Percentiles rank a stretch among this genome's conserved stretches.
These are phyloP conservation scores for Microctonus hyperodae DNA, from an alignment of 2,888 invertebrate species.

Conservation along the genomic window DNA sequence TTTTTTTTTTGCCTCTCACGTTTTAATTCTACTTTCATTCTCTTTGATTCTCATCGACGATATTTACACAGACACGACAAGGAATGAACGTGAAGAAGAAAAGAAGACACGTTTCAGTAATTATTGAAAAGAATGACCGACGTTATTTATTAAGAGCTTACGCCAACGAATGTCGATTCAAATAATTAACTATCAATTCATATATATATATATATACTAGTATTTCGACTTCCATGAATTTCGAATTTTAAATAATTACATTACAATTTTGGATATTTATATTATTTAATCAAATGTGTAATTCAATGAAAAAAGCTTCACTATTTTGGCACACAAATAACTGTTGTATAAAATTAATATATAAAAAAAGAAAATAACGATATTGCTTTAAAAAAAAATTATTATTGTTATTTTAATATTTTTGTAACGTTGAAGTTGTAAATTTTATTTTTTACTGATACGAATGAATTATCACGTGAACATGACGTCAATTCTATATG, in stretches of 20 bases:
- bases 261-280: too few species aligned
- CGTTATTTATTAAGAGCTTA: constrained; percentile 44
- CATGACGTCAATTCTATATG: constrained; percentile 16
- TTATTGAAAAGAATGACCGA: constrained; percentile 50
- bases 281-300: too few species aligned
- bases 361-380: too few species aligned
- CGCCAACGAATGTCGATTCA: constrained; percentile 20
- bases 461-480: constrained; percentile 7
- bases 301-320: too few species aligned
- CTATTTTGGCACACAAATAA: too few species aligned
- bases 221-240: not conserved
- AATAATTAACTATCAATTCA: constrained; percentile 20
- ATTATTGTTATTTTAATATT: too few species aligned
- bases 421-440: too few species aligned
- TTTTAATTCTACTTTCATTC: constrained; percentile 21
- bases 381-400: too few species aligned
- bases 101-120: constrained; percentile 37
- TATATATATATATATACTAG: not conserved
- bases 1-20: constrained; percentile 9
- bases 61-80: constrained; percentile 26
- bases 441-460: constrained; percentile 1
- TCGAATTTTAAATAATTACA: not conserved
- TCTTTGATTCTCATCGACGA: constrained; percentile 22
- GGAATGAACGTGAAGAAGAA: not conserved
- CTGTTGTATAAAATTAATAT: too few species aligned